Evolutionary conservation across 2,888 invertebrate species (phyloP).

Genomic region (Mesorhabditis sp.): DNA sequence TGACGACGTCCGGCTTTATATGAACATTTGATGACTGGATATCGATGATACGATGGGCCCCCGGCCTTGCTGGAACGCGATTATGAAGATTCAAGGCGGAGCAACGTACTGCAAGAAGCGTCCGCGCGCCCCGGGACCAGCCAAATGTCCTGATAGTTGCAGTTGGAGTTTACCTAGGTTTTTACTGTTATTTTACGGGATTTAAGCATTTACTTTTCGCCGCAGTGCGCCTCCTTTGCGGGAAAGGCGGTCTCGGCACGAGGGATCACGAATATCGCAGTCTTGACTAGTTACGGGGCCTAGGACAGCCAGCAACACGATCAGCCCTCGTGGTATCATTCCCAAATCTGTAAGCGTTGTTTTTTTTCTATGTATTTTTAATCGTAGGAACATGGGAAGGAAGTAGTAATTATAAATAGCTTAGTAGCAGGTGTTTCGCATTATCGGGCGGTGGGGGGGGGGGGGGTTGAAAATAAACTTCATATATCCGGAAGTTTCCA

Average conservation of each 20-base stretch:
- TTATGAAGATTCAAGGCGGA: not conserved
- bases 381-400: no score
- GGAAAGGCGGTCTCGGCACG: slow-evolving; percentile 28
- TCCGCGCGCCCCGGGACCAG: slow-evolving; percentile 55
- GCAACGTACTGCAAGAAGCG: slow-evolving; percentile 53
- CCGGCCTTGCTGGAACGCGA: slow-evolving; percentile 48
- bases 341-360: no score
- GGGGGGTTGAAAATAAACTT: no score
- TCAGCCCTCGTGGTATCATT: no score
- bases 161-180: slow-evolving; percentile 28
- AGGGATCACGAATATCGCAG: slow-evolving; percentile 52
- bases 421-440: no score
- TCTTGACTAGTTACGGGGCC: slow-evolving; percentile 11
- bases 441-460: no score
- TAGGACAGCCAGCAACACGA: no score
- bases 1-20: slow-evolving; percentile 52
- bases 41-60: slow-evolving; percentile 47
- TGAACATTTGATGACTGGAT: slow-evolving; percentile 51
- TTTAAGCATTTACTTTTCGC: slow-evolving; percentile 1
- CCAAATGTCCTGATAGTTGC: slow-evolving; percentile 56
- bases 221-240: not conserved
- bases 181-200: not conserved
- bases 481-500: no score
- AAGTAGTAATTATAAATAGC: no score
- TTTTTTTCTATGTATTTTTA: no score